phyloP scores from a whole-genome alignment of 2,797 vertebrate species.

The Remorina albescens region DNA sequence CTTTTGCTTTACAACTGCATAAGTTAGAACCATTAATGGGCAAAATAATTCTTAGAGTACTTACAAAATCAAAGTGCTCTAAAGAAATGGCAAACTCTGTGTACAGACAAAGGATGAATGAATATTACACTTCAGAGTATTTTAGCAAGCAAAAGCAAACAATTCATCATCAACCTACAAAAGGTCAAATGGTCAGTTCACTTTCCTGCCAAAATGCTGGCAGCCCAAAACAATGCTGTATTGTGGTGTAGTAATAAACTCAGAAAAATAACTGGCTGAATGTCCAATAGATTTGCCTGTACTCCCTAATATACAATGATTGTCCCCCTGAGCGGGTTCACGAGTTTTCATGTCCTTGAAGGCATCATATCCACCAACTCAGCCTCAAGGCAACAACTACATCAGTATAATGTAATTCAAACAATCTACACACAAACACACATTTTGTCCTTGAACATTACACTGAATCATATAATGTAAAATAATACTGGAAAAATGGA shows the following conservation, averaged over 20 bases:
- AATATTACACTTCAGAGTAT: too few species aligned
- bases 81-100: background rate
- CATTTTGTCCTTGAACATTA: background rate
- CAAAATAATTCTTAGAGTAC: background rate
- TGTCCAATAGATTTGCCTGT: slow-evolving; percentile 19
- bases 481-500: background rate
- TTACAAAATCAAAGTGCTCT: slow-evolving; percentile 4
- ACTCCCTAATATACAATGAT: slow-evolving; percentile 15
- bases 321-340: slow-evolving; percentile 29
- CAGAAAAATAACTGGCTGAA: slow-evolving; percentile 28
- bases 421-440: too few species aligned
- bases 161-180: slow-evolving; percentile 29
- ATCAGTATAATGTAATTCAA: background rate
- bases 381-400: slow-evolving; percentile 9
- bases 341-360: slow-evolving; percentile 37
- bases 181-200: slow-evolving; percentile 34
- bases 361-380: slow-evolving; percentile 16
- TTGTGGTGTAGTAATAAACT: slow-evolving; percentile 1
- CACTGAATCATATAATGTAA: background rate
- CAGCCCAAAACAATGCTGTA: slow-evolving; percentile 14
- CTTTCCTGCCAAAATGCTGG: slow-evolving; percentile 43
- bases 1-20: slow-evolving; percentile 6
- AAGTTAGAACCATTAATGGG: background rate
- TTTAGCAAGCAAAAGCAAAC: slow-evolving; percentile 23
- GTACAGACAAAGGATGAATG: too few species aligned